phyloP scores from a whole-genome alignment of 2,797 vertebrate genomes.

The Hemitrygon akajei region DNA sequence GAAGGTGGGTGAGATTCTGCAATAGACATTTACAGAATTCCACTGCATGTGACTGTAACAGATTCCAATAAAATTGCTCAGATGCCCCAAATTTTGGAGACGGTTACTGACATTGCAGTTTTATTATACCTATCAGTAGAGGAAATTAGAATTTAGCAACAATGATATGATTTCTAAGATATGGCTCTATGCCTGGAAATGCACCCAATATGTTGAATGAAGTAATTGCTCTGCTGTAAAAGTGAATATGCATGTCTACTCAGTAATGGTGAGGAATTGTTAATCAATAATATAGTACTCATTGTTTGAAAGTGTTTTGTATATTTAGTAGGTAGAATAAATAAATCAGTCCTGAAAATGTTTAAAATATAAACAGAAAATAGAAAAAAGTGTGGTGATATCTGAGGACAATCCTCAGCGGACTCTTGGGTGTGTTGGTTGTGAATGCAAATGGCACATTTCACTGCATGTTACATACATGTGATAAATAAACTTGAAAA shows the following conservation, averaged over 20 bases:
- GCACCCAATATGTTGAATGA: too few species aligned
- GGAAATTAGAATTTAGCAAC: constrained; percentile 7
- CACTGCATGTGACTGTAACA: too few species aligned
- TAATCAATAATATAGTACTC: background rate
- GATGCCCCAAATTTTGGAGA: background rate
- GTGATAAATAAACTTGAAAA: too few species aligned
- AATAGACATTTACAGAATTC: background rate
- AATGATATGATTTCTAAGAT: background rate
- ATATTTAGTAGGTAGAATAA: background rate
- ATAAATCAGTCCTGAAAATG: too few species aligned
- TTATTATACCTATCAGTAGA: background rate
- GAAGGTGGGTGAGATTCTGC: background rate
- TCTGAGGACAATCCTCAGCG: too few species aligned
- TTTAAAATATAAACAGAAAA: too few species aligned
- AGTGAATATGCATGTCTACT: background rate
- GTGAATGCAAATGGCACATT: too few species aligned
- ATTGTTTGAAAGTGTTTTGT: too few species aligned
- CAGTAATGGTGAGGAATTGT: background rate
- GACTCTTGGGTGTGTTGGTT: too few species aligned
- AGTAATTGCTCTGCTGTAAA: background rate
- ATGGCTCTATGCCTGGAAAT: background rate
- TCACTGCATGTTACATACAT: too few species aligned
- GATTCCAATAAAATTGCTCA: background rate
- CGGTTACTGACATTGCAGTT: background rate
- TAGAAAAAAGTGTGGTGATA: too few species aligned